Evolutionary conservation across 2,113 vertebrate genomes (phyloP).

Genomic region (Tupaia chinensis): DNA sequence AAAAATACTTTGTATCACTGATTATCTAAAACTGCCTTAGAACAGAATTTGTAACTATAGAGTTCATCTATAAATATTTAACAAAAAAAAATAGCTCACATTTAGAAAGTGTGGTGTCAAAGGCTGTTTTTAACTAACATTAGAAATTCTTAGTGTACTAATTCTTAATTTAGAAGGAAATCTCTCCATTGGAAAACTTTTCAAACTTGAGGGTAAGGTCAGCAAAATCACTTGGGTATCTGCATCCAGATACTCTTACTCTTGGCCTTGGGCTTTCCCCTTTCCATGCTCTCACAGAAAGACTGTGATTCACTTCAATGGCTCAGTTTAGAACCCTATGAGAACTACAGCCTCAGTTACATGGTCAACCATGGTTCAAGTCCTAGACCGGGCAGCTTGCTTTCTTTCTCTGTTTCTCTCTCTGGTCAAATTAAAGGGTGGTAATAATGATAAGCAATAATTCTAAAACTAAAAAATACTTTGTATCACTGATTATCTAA

Average conservation of each 20-base stretch:
- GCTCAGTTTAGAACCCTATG: not conserved
- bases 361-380: too few species aligned
- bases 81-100: not conserved
- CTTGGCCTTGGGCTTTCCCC: not conserved
- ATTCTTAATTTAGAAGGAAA: not conserved
- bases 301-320: not conserved
- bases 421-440: too few species aligned
- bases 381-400: too few species aligned
- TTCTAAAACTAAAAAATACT: not conserved
- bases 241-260: not conserved
- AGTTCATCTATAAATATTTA: conserved; percentile 41
- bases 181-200: not conserved
- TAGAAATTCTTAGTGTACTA: not conserved
- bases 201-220: not conserved
- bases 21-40: not conserved
- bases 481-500: conserved; percentile 11
- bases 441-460: too few species aligned
- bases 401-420: too few species aligned
- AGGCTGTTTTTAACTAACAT: not conserved
- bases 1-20: not conserved
- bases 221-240: not conserved
- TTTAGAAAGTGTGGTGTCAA: not conserved
- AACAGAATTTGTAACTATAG: not conserved
- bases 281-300: not conserved
- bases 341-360: not conserved